Evolutionary conservation across 2,797 vertebrate genomes (phyloP), one percentile per base, ranked within the genome.

Genomic region (Calcarius lapponicus): DNA sequence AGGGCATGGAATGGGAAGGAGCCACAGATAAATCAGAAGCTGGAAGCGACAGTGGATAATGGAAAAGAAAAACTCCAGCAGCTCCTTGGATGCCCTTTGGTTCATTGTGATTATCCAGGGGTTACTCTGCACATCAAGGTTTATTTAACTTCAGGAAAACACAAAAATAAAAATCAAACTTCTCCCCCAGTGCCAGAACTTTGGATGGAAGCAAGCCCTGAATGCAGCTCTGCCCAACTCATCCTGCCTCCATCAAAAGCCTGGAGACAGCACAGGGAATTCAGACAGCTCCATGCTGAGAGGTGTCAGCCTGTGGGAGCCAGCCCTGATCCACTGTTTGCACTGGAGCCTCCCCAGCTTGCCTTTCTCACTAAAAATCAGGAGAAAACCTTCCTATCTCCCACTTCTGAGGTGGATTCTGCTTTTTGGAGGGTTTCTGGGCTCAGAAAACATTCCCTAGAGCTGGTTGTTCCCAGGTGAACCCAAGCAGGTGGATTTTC

Each of bases 81-180:
- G 90, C 3, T 82, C 92, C 74, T 47, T 92, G 93, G 71, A 80
- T 56, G 78, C 76, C 86, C 86, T 82, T 47, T 53, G 60, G 56
- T 76, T 86, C 22, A 10, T 40, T 64, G 53, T 47, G 74, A 56
- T 69, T 54, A 76, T 67, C 66, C 90, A 5, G 56, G 72, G 90
- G 67, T 93, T 80, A 66, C 80, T 91, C 96, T 80, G 94, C 88
- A 82, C 86, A 70, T 51, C 25, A 3, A 94, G 64, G 78, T 87
- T 94, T 94, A 70, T 86, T 93, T 82, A 80, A 92, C 84, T 89
- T 17, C 79, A 64, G 57, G 45, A 86, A 85, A 86, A 69, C 0
- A 91, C 50, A 75, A 94, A 85, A 91, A 89, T 45, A 91, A 88
- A 90, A 93, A 36, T 8, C 71, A 64, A 92, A 76, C 32, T 40